Evolutionary conservation across 2,113 vertebrate genomes (phyloP).

Genomic region (Rhea pennata): DNA sequence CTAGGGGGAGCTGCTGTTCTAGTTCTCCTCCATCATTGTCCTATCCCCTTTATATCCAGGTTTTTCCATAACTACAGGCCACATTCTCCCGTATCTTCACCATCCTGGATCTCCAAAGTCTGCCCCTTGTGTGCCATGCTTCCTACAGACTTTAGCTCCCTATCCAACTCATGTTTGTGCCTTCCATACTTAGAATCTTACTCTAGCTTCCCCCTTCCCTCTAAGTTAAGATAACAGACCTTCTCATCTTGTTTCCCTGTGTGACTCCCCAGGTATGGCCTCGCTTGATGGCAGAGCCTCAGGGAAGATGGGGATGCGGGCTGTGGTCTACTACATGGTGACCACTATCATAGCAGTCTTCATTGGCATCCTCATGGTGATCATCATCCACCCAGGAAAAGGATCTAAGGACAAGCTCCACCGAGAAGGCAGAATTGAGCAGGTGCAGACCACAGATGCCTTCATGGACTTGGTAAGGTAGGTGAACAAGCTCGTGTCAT

Average conservation of each 20-base stretch:
- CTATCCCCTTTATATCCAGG: not conserved
- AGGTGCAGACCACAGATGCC: slow-evolving; percentile 90
- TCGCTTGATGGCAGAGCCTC: slow-evolving; percentile 93
- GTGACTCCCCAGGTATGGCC: slow-evolving; percentile 85
- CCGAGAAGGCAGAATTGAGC: slow-evolving; percentile 83
- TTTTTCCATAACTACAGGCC: not conserved
- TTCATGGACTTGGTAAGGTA: slow-evolving; percentile 97
- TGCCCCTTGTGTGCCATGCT: not conserved
- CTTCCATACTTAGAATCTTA: not conserved
- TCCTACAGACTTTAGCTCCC: not conserved
- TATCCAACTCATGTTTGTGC: not conserved
- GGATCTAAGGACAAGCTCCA: slow-evolving; percentile 87
- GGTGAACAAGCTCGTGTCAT: not conserved
- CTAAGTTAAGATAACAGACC: not conserved
- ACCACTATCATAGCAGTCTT: slow-evolving; percentile 95
- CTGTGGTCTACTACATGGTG: slow-evolving; percentile 93
- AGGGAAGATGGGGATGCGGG: slow-evolving; percentile 91
- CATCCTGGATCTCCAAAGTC: not conserved
- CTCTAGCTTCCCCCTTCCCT: not conserved
- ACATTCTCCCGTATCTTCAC: not conserved
- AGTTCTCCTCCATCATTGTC: not conserved
- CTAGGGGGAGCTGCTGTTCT: no score
- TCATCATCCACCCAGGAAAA: slow-evolving; percentile 91
- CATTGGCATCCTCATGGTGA: slow-evolving; percentile 92
- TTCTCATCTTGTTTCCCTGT: not conserved